Evolutionary conservation across 2,888 invertebrate genomes (phyloP).

Genomic region (Drosophila algonquin): DNA sequence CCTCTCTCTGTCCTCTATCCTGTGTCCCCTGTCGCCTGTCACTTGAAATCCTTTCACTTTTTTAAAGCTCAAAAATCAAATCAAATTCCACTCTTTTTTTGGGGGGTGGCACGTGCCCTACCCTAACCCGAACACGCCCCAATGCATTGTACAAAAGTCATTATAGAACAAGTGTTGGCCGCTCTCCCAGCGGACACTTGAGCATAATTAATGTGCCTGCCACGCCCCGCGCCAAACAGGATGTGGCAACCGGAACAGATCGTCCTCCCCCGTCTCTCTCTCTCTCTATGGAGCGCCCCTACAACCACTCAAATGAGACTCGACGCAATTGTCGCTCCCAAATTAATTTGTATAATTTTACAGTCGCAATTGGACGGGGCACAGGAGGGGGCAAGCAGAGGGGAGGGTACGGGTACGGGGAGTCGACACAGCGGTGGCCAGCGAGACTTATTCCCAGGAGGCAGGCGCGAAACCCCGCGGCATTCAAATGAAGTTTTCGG

Average conservation of each 20-base stretch:
- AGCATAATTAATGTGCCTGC: constrained; percentile 76
- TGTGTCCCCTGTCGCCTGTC: constrained; percentile 36
- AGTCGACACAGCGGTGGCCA: constrained; percentile 2
- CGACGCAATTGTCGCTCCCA: constrained; percentile 74
- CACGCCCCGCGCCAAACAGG: constrained; percentile 39
- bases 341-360: constrained; percentile 77
- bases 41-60: constrained; percentile 42
- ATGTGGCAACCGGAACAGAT: constrained; percentile 42
- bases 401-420: too few relatives aligned
- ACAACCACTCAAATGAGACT: constrained; percentile 38
- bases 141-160: constrained; percentile 67
- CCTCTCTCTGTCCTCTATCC: constrained; percentile 17
- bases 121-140: constrained; percentile 4
- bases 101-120: not conserved
- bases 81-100: constrained; percentile 52
- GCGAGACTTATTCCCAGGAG: constrained; percentile 30
- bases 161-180: constrained; percentile 79
- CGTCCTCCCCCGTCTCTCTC: constrained; percentile 6
- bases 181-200: constrained; percentile 79
- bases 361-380: constrained; percentile 2
- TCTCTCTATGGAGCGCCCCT: not conserved
- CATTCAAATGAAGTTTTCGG: constrained; percentile 36
- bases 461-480: constrained; percentile 14
- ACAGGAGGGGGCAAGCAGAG: not conserved
- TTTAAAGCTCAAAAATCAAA: constrained; percentile 62